phyloP scores from a whole-genome alignment of 2,113 vertebrate species.

The Sorex fumeus region DNA sequence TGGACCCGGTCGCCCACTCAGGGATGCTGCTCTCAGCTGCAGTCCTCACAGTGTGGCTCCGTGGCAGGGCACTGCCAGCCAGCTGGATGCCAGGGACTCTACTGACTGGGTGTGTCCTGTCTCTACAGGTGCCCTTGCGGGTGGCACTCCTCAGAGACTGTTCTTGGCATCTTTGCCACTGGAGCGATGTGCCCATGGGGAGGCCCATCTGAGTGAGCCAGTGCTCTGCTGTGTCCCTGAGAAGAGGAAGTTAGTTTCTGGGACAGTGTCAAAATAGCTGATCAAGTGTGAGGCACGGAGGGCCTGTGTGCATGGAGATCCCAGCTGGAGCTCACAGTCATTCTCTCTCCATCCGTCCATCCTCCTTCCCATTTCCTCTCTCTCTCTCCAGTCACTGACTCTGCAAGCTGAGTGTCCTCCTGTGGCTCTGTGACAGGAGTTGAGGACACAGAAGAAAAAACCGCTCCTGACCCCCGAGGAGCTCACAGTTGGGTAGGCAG shows the following conservation, averaged over 20 bases:
- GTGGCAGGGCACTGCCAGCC: not conserved
- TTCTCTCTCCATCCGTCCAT: not conserved
- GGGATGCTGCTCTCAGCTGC: too few species aligned
- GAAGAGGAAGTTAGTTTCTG: not conserved
- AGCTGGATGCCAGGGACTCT: conserved; percentile 5
- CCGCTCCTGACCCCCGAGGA: not conserved
- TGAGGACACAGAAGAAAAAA: not conserved
- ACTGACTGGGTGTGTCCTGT: not conserved
- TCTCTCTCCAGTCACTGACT: not conserved
- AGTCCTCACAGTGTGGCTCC: not conserved
- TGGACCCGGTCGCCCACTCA: not conserved
- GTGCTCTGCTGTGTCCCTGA: not conserved
- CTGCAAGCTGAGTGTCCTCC: not conserved
- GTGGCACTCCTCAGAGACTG: not conserved
- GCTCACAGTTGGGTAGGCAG: not conserved
- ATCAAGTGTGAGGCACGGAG: not conserved
- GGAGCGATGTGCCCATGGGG: not conserved
- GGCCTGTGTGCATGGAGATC: not conserved
- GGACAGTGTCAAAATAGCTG: not conserved
- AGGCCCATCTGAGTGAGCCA: not conserved
- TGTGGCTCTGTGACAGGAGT: too few species aligned
- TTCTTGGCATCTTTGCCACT: not conserved
- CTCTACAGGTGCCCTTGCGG: not conserved
- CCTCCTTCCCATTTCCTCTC: not conserved
- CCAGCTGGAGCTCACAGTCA: not conserved